Percentiles rank a stretch among this genome's conserved stretches.
Conservation (phyloP, 2,797 vertebrate genomes). For the Melanogrammus aeglefinus region DNA sequence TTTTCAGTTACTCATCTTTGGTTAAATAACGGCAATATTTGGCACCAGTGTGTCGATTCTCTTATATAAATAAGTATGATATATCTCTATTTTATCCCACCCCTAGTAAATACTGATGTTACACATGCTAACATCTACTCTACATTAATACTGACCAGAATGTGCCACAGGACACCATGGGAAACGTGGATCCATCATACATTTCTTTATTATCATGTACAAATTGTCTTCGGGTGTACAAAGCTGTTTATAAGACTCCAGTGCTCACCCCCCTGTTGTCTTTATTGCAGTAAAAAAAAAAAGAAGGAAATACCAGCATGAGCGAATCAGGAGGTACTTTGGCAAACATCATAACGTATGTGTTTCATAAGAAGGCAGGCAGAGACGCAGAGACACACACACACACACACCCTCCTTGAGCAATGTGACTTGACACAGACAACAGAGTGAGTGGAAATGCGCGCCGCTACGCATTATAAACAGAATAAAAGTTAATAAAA, state of each 20-base stretch:
- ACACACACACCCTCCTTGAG: slow-evolving; percentile 36
- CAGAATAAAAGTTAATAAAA: slow-evolving; percentile 92
- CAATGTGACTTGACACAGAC: slow-evolving; percentile 47
- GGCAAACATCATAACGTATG: slow-evolving; percentile 72
- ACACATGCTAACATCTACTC: too few relatives aligned
- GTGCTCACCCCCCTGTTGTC: slow-evolving; percentile 66
- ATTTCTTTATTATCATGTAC: slow-evolving; percentile 74
- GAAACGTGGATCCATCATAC: slow-evolving; percentile 56
- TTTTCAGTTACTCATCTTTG: too few relatives aligned
- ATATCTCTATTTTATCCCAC: too few relatives aligned
- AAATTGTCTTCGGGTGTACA: slow-evolving; percentile 66
- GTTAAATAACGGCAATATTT: too few relatives aligned
- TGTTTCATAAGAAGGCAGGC: slow-evolving; percentile 63
- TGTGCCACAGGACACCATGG: not conserved
- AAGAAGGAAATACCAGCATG: slow-evolving; percentile 72
- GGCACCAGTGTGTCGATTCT: too few relatives aligned
- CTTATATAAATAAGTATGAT: too few relatives aligned
- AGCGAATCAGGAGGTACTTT: slow-evolving; percentile 74
- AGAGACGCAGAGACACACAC: not conserved
- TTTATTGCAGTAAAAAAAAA: slow-evolving; percentile 75
- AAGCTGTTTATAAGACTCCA: slow-evolving; percentile 57
- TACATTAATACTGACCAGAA: not conserved
- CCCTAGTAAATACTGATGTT: too few relatives aligned
- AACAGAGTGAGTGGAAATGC: slow-evolving; percentile 38
- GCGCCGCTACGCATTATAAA: slow-evolving; percentile 59